These are phyloP conservation scores for Auanema sp. DNA, from an alignment of 2,888 invertebrate genomes.

Conservation along the genomic window DNA sequence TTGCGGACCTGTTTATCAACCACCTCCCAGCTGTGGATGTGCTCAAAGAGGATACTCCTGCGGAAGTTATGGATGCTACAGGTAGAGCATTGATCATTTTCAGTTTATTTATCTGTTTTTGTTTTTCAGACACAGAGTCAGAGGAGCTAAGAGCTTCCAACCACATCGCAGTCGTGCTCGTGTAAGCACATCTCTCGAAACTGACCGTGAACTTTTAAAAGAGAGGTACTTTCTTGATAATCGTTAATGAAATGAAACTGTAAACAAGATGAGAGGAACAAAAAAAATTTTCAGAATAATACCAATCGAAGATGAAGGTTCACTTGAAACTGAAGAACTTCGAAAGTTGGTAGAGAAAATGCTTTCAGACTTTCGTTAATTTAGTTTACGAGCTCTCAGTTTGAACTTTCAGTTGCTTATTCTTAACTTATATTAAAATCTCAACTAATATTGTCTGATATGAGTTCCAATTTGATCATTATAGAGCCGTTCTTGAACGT, in stretches of 20 bases:
- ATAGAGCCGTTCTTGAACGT: too few relatives aligned
- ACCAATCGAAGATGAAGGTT: neutral
- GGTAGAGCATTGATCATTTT: slow-evolving; percentile 8
- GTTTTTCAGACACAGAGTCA: slow-evolving; percentile 32
- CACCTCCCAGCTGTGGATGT: slow-evolving; percentile 36
- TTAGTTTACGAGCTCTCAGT: too few relatives aligned
- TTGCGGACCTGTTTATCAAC: slow-evolving; percentile 31
- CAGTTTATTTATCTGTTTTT: neutral
- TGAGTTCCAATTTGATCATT: too few relatives aligned
- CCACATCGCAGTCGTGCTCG: slow-evolving; percentile 32
- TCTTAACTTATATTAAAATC: too few relatives aligned
- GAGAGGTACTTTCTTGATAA: slow-evolving; percentile 20
- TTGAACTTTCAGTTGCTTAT: too few relatives aligned
- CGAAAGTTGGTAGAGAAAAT: too few relatives aligned
- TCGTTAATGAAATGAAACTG: neutral
- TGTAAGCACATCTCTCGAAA: slow-evolving; percentile 24
- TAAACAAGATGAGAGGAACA: neutral
- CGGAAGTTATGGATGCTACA: slow-evolving; percentile 46
- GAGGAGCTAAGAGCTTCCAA: slow-evolving; percentile 45
- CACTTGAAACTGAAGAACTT: too few relatives aligned
- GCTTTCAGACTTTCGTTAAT: too few relatives aligned
- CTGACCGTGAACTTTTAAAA: slow-evolving; percentile 31
- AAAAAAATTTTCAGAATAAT: neutral
- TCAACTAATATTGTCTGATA: too few relatives aligned
- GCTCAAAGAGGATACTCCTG: slow-evolving; percentile 35